Conservation (phyloP, 2,113 vertebrate genomes). For the Sterrhoptilus dennistouni region DNA sequence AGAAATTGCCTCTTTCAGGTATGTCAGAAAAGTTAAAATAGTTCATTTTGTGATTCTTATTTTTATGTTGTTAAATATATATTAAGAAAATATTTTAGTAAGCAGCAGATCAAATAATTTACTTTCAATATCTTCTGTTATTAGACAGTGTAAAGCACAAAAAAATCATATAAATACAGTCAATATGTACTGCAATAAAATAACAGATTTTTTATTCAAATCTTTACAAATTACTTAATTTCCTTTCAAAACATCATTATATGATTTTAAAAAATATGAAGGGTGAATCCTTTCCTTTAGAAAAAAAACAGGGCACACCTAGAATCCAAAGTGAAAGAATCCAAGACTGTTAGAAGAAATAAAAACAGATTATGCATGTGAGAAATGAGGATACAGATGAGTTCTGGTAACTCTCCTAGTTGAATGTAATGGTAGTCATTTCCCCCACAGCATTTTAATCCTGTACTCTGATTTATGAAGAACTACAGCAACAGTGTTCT, state of each 20-base stretch:
- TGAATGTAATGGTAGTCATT: slow-evolving; percentile 57
- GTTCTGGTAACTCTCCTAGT: not conserved
- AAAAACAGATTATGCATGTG: not conserved
- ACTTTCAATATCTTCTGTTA: not conserved
- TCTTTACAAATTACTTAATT: not conserved
- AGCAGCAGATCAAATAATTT: not conserved
- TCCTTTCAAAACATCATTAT: not conserved
- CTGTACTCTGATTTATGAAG: slow-evolving; percentile 72
- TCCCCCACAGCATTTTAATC: slow-evolving; percentile 74
- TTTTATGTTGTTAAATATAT: not conserved
- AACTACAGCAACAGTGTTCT: slow-evolving; percentile 40
- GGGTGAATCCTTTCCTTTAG: not conserved
- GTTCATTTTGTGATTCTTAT: not conserved
- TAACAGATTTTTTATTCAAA: not conserved
- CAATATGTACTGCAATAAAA: not conserved
- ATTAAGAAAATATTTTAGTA: not conserved
- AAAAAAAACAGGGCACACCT: not conserved
- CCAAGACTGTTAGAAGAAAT: not conserved
- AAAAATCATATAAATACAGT: not conserved
- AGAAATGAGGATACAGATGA: slow-evolving; percentile 9
- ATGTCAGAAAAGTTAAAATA: not conserved
- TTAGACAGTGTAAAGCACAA: not conserved
- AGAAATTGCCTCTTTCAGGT: not conserved
- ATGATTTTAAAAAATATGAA: not conserved
- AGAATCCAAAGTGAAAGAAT: not conserved